These are phyloP conservation scores for Mayetiola destructor DNA, from an alignment of 2,888 invertebrate species.

Conservation along the genomic window DNA sequence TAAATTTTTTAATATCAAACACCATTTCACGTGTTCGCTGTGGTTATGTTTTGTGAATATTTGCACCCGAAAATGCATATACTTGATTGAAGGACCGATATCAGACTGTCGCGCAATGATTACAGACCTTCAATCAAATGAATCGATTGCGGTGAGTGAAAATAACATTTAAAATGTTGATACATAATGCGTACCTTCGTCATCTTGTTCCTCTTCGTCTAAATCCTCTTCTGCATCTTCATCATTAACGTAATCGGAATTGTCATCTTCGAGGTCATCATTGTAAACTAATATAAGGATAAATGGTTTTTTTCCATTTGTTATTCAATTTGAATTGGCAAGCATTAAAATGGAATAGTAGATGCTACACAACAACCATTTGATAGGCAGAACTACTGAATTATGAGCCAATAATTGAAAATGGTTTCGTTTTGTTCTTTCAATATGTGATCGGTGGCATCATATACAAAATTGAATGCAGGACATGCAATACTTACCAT, in stretches of 20 bases:
- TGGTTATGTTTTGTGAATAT: neutral
- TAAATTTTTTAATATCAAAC: no score
- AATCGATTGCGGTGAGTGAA: no score
- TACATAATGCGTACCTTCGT: conserved; percentile 22
- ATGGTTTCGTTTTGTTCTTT: neutral
- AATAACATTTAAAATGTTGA: neutral
- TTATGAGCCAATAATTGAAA: no score
- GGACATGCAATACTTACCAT: no score
- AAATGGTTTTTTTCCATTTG: neutral
- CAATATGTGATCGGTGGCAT: neutral
- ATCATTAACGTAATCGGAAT: conserved; percentile 39
- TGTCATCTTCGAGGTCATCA: conserved; percentile 44
- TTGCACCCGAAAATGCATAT: no score
- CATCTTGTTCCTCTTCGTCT: conserved; percentile 32
- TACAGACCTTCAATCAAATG: no score
- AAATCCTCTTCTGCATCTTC: conserved; percentile 42
- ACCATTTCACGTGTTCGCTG: neutral
- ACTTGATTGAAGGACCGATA: no score
- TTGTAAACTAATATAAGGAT: conserved; percentile 30
- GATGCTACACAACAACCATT: no score
- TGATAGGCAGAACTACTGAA: no score
- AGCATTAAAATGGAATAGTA: neutral
- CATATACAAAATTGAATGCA: no score
- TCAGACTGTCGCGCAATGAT: no score
- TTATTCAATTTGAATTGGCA: neutral